Percentiles rank a stretch among this genome's conserved stretches.
Evolutionary conservation across 1,140 invertebrate species (phyloP).

Genomic region (Drosophila parvula): DNA sequence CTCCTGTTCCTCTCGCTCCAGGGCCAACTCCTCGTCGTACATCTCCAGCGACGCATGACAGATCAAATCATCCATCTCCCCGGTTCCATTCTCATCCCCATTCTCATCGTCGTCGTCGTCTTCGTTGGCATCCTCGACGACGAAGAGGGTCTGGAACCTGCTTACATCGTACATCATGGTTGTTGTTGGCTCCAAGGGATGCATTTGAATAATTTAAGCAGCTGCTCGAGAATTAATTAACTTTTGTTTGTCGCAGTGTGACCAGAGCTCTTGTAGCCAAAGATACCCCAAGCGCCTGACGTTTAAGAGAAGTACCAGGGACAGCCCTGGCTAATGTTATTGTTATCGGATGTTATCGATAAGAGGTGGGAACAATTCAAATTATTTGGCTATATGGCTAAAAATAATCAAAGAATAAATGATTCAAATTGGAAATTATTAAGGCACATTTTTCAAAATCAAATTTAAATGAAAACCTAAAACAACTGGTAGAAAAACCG

Average conservation of each 20-base stretch:
- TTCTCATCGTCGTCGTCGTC: no score
- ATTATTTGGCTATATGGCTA: no score
- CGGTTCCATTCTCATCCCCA: neutral
- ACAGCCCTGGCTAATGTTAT: neutral
- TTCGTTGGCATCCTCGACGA: neutral
- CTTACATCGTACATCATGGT: slow-evolving; percentile 1
- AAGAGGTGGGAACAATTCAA: neutral
- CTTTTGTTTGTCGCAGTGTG: slow-evolving; percentile 5
- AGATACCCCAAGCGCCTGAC: neutral
- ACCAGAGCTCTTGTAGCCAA: neutral
- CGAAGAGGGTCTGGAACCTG: slow-evolving; percentile 4
- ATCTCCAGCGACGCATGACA: slow-evolving; percentile 1
- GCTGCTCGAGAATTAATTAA: slow-evolving; percentile 3
- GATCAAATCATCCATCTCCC: neutral
- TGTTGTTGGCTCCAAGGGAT: slow-evolving; percentile 8
- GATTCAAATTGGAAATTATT: no score
- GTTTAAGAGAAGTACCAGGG: neutral
- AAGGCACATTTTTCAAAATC: no score
- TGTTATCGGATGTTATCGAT: neutral
- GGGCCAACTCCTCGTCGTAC: slow-evolving; percentile 8
- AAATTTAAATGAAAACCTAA: no score
- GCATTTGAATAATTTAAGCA: slow-evolving; percentile 19
- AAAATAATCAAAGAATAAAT: no score
- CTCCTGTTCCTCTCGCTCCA: slow-evolving; percentile 18
- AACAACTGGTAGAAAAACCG: no score